Percentiles rank a stretch among this genome's conserved stretches.
These are phyloP conservation scores for Troides oblongomaculatus DNA, from an alignment of 2,888 invertebrate genomes.

Conservation along the genomic window DNA sequence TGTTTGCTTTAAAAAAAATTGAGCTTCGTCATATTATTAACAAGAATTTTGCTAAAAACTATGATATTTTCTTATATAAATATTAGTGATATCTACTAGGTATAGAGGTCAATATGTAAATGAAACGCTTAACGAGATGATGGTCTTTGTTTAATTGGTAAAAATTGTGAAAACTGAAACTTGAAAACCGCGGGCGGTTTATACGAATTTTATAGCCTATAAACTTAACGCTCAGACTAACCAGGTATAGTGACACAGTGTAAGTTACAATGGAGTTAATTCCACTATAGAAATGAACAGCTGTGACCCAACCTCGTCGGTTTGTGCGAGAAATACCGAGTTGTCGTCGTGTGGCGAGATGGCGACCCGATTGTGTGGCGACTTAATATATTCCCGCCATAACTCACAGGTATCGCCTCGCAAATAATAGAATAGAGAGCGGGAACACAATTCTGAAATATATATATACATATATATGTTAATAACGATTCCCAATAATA, in stretches of 20 bases:
- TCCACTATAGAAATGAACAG: slow-evolving; percentile 42
- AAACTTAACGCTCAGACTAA: background rate
- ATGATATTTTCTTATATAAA: no score
- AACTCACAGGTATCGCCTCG: slow-evolving; percentile 48
- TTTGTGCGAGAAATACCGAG: slow-evolving; percentile 50
- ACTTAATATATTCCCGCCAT: slow-evolving; percentile 57
- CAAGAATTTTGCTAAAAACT: no score
- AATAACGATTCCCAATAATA: no score
- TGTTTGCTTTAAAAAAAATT: no score
- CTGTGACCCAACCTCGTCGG: slow-evolving; percentile 38
- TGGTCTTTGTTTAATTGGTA: no score
- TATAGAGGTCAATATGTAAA: no score
- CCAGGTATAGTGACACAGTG: slow-evolving; percentile 21
- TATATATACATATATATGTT: slow-evolving; percentile 2
- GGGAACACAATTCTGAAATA: slow-evolving; percentile 32
- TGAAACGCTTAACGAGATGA: no score
- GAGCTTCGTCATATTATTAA: no score
- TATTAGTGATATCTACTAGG: no score
- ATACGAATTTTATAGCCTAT: background rate
- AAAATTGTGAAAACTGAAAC: no score
- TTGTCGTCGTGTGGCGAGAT: slow-evolving; percentile 42
- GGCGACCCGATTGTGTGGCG: slow-evolving; percentile 42
- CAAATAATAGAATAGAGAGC: slow-evolving; percentile 43
- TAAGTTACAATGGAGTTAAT: slow-evolving; percentile 39
- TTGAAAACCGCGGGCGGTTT: no score